Evolutionary conservation across 1,140 invertebrate genomes (phyloP).

Genomic region (Bombyx mori): ASM3026992v2 NC_085119.1:2452501-2453000

Average conservation of each 20-base stretch:
- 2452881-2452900: constrained; percentile 37
- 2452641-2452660: constrained; percentile 98
- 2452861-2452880: constrained; percentile 14
- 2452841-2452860: constrained; percentile 26
- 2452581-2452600: constrained; percentile 14
- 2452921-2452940: constrained; percentile 44
- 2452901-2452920: constrained; percentile 38
- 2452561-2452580: background rate
- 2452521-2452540: constrained; percentile 20
- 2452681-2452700: constrained; percentile 34
- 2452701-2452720: constrained; percentile 16
- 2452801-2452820: constrained; percentile 70
- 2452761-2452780: constrained; percentile 41
- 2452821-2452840: constrained; percentile 42
- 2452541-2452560: constrained; percentile 5
- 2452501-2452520: constrained; percentile 10
- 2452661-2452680: constrained; percentile 85
- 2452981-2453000: constrained; percentile 61
- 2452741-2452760: constrained; percentile 55
- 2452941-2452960: constrained; percentile 37
- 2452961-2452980: constrained; percentile 64
- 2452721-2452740: constrained; percentile 41
- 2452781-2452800: constrained; percentile 59
- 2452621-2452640: constrained; percentile 94
- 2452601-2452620: constrained; percentile 56